phyloP scores from a whole-genome alignment of 2,888 invertebrate genomes.

The Griposia aprilina region DNA sequence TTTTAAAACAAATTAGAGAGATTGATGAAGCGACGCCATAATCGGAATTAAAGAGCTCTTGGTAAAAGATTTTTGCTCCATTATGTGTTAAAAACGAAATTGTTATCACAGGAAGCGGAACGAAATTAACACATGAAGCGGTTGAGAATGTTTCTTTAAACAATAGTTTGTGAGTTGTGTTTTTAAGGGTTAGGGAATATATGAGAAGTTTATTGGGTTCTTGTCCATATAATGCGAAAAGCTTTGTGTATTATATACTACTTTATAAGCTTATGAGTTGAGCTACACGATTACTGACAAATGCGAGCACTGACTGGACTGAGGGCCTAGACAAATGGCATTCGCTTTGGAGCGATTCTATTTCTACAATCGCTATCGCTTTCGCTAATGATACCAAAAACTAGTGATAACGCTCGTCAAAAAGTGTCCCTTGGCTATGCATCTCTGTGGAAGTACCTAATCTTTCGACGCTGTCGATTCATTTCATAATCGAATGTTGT shows the following conservation, averaged over 20 bases:
- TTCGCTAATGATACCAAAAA: too few species aligned
- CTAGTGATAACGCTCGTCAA: too few species aligned
- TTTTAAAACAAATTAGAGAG: constrained; percentile 54
- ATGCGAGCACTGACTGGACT: too few species aligned
- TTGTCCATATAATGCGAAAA: not conserved
- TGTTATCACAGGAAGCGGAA: constrained; percentile 37
- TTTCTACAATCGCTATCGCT: too few species aligned
- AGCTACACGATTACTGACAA: too few species aligned
- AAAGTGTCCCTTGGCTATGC: too few species aligned
- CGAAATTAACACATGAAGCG: constrained; percentile 57
- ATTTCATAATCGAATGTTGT: too few species aligned
- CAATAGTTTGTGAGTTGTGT: constrained; percentile 10
- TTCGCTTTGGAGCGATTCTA: too few species aligned
- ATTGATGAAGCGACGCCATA: constrained; percentile 40
- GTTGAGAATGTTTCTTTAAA: constrained; percentile 41
- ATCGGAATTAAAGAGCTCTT: constrained; percentile 25
- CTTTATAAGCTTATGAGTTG: too few species aligned
- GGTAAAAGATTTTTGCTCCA: constrained; percentile 31
- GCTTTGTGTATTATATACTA: not conserved
- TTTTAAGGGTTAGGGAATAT: not conserved
- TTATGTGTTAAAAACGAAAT: constrained; percentile 55
- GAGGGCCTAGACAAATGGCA: too few species aligned
- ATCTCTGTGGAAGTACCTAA: too few species aligned
- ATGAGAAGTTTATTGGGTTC: not conserved
- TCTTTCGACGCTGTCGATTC: too few species aligned